Percentiles rank a stretch among this genome's conserved stretches.
These are phyloP conservation scores for Toxotes lorentzi DNA, from an alignment of 2,797 vertebrate genomes.

Conservation along the genomic window DNA sequence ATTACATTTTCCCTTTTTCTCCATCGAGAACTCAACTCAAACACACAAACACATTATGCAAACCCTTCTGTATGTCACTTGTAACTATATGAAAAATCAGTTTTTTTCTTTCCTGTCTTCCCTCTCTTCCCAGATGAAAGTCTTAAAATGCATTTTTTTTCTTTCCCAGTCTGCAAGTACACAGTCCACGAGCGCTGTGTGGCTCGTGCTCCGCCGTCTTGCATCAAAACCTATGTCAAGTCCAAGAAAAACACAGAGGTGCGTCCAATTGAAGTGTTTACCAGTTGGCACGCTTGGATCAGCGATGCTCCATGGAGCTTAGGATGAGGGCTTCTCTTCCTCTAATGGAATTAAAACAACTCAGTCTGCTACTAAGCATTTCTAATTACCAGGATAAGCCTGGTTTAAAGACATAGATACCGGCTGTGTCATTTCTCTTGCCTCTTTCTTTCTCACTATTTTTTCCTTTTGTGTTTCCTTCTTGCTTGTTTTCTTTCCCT, in stretches of 20 bases:
- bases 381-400: slow-evolving; percentile 72
- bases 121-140: neutral
- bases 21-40: neutral
- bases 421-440: slow-evolving; percentile 15
- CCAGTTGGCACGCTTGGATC: slow-evolving; percentile 71
- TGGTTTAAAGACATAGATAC: slow-evolving; percentile 60
- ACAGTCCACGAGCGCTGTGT: slow-evolving; percentile 94
- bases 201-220: slow-evolving; percentile 91
- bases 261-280: slow-evolving; percentile 83
- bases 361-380: slow-evolving; percentile 70
- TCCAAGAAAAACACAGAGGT: slow-evolving; percentile 96
- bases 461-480: neutral
- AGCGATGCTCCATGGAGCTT: slow-evolving; percentile 61
- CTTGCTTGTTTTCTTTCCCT: slow-evolving; percentile 13
- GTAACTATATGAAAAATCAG: neutral
- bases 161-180: slow-evolving; percentile 93
- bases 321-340: slow-evolving; percentile 66
- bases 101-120: neutral
- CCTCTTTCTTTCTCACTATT: neutral
- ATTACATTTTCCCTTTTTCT: neutral
- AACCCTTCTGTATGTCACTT: neutral
- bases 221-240: slow-evolving; percentile 96
- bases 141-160: neutral
- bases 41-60: slow-evolving; percentile 8
- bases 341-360: slow-evolving; percentile 72